Conservation (phyloP, 1,140 invertebrate species). For the Drosophila chauvacae region DNA sequence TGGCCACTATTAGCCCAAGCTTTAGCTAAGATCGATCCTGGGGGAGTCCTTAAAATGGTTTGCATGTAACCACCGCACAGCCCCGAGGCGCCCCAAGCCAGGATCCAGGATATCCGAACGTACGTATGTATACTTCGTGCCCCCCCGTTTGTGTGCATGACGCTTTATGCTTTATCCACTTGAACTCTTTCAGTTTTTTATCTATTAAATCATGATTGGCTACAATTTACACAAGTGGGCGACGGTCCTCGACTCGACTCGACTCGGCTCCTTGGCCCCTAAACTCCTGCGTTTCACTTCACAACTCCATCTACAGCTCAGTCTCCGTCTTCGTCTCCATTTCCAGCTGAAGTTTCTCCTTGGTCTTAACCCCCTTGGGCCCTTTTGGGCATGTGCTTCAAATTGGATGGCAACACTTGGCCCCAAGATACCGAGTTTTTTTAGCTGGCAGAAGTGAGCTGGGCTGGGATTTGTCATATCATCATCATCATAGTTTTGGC, state of each 20-base stretch:
- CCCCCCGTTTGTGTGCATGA: slow-evolving; percentile 53
- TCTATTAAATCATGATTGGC: slow-evolving; percentile 83
- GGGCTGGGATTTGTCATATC: slow-evolving; percentile 33
- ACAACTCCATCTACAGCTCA: slow-evolving; percentile 7
- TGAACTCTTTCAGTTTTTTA: slow-evolving; percentile 80
- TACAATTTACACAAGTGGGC: slow-evolving; percentile 79
- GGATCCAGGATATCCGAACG: not conserved
- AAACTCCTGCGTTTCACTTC: not conserved
- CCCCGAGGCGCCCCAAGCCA: not conserved
- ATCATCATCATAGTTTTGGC: not conserved
- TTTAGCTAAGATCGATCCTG: slow-evolving; percentile 75
- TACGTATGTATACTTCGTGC: not conserved
- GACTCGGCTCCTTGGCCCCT: not conserved
- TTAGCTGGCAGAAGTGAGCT: not conserved
- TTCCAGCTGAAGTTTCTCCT: slow-evolving; percentile 26
- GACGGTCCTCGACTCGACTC: slow-evolving; percentile 20
- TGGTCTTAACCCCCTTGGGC: slow-evolving; percentile 2
- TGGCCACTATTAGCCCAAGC: slow-evolving; percentile 68
- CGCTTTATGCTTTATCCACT: slow-evolving; percentile 82
- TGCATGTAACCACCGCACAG: slow-evolving; percentile 11
- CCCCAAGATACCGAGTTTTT: slow-evolving; percentile 1
- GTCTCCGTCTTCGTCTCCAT: slow-evolving; percentile 6
- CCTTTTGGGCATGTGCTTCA: slow-evolving; percentile 40
- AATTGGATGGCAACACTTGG: slow-evolving; percentile 39
- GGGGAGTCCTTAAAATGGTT: slow-evolving; percentile 73